These are phyloP conservation scores for Tachuris rubrigastra DNA, from an alignment of 2,113 vertebrate species.

Conservation along the genomic window DNA sequence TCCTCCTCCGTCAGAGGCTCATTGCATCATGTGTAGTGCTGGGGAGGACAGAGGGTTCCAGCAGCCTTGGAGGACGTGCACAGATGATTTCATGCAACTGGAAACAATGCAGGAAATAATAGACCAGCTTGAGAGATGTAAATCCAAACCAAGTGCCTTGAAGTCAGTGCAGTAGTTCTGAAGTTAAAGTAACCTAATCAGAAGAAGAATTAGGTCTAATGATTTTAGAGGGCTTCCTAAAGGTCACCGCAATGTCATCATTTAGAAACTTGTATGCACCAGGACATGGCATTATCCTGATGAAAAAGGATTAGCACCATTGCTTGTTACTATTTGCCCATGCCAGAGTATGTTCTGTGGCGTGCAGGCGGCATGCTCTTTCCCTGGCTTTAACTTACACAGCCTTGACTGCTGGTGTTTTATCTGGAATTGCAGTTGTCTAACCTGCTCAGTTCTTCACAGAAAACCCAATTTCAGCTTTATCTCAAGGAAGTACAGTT, in stretches of 20 bases:
- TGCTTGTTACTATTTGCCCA: background rate
- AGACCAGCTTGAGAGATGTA: background rate
- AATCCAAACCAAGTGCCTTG: background rate
- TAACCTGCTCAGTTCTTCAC: background rate
- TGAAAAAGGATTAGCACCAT: background rate
- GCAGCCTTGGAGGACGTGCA: slow-evolving; percentile 2
- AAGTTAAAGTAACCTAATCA: background rate
- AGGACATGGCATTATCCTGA: background rate
- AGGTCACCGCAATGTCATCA: background rate
- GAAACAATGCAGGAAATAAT: slow-evolving; percentile 27
- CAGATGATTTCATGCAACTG: slow-evolving; percentile 24
- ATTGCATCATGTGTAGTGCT: slow-evolving; percentile 70
- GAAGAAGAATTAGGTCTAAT: background rate
- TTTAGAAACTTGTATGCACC: background rate
- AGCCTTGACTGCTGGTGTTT: background rate
- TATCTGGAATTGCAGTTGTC: background rate
- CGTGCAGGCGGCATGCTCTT: background rate
- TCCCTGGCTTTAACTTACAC: background rate
- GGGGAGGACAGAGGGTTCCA: slow-evolving; percentile 68
- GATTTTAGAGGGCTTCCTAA: background rate
- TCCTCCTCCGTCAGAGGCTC: slow-evolving; percentile 68
- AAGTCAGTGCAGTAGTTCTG: background rate
- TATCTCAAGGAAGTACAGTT: background rate
- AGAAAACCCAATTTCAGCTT: background rate
- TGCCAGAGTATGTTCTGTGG: background rate